A percentile compares a stretch with the other conserved stretches of the same genome.
These are phyloP conservation scores for Puffinus mauretanicus DNA, from an alignment of 2,113 vertebrate genomes.

Conservation along the genomic window DNA sequence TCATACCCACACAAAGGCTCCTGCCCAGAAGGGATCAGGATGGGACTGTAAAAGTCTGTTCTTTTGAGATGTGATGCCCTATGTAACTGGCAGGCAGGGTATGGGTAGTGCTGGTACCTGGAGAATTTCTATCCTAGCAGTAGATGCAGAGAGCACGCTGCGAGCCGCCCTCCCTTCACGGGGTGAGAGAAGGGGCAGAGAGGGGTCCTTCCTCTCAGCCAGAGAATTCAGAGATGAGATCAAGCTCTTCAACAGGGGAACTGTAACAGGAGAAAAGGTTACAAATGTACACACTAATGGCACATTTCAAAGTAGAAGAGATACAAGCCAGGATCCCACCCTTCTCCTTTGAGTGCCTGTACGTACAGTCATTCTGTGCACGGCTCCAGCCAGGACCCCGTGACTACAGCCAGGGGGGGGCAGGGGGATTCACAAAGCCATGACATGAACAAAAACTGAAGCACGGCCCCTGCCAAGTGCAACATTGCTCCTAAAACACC, in stretches of 20 bases:
- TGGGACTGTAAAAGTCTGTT: neutral
- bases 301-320: neutral
- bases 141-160: neutral
- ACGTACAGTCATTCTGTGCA: neutral
- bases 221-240: neutral
- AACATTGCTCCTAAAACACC: neutral
- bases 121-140: neutral
- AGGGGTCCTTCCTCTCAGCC: neutral
- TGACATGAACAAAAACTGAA: fast-evolving
- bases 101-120: neutral
- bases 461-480: neutral
- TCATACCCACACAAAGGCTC: neutral
- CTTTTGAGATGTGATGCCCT: neutral
- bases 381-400: fast-evolving
- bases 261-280: neutral
- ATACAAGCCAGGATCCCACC: neutral
- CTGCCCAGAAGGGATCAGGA: neutral
- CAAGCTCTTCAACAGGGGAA: neutral
- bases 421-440: neutral
- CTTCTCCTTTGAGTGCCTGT: neutral
- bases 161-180: neutral
- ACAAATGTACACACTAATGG: neutral
- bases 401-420: too few species aligned
- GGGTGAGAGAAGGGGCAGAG: neutral
- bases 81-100: fast-evolving